A percentile compares a stretch with the other conserved stretches of the same genome.
Evolutionary conservation across 2,888 invertebrate genomes (phyloP).

Genomic region (Andrena bucephala): DNA sequence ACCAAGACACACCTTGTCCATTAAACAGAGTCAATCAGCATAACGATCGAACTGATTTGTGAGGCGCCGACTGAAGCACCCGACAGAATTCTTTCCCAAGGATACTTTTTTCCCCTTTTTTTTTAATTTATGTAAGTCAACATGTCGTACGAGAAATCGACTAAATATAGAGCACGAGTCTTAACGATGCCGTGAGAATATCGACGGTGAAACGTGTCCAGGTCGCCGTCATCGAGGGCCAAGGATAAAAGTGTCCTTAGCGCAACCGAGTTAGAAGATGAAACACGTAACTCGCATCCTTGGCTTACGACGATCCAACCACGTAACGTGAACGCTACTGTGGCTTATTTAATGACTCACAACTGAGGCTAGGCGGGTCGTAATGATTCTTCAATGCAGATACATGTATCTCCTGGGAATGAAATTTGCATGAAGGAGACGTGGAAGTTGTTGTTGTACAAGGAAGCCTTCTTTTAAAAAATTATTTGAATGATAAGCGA

Average conservation of each 20-base stretch:
- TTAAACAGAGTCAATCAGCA: not conserved
- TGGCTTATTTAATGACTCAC: conserved; percentile 71
- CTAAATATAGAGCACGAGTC: conserved; percentile 56
- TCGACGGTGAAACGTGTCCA: conserved; percentile 67
- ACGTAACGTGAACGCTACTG: conserved; percentile 54
- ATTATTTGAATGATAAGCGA: not conserved
- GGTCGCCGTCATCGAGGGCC: conserved; percentile 78
- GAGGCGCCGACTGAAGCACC: not conserved
- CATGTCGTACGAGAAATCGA: conserved; percentile 33
- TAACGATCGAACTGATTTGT: conserved; percentile 4
- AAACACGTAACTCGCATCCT: conserved; percentile 62
- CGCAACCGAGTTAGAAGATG: conserved; percentile 38
- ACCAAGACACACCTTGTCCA: conserved; percentile 28
- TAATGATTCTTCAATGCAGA: conserved; percentile 16
- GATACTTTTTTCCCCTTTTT: conserved; percentile 27
- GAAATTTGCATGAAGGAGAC: conserved; percentile 15
- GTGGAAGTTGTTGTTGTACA: not conserved
- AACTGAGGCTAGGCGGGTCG: conserved; percentile 60
- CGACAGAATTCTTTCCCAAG: conserved; percentile 2
- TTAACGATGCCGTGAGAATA: conserved; percentile 79
- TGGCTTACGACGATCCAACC: conserved; percentile 51
- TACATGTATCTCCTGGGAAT: not conserved
- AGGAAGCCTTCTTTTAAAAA: no score
- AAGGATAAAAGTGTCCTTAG: conserved; percentile 76
- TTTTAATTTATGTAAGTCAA: conserved; percentile 37